Base-by-base conservation (phyloP, 1,140 invertebrate genomes). In the Heliconius himera region DNA sequence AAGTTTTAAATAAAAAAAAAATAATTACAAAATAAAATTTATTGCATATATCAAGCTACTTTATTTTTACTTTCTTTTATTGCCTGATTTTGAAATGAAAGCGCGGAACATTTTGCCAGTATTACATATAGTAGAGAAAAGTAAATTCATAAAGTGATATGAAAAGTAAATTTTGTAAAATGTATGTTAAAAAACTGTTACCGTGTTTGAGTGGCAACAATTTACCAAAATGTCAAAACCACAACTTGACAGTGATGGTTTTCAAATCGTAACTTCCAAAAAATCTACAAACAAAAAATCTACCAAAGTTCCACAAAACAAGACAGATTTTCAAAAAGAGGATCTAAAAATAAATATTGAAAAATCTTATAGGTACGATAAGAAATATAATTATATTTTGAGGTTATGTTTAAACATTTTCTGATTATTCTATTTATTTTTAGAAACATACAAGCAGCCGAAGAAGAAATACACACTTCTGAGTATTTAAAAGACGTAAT, bases 371-470 rank as follows among this genome's bases (percentile, higher is more conserved):
- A 66, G 56, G 60, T 66, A 66, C 9, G 11, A 26, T 13, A 66
- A 66, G 4, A 11, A 13, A 16, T 1, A 26, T 66, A 16, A 29
- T 26, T 0, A 66, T 22, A 66, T 66, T 66, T 66, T 66, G 9
- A 66, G 60, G 60, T 66, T 66, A 66, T 66, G 60, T 26, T 66
- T 13, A 9, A 66, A 66, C 0, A 9, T 60, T 0, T 29, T 66
- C 3, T 66, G 26, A 66, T 3, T 66, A 29, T 8, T 13, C 11
- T 2, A 33, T 84, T 72, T 84, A 70, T 86, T 95, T 95, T 83
- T 89, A 96, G 95, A 72, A 85, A 91, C 81, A 94, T 95, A 77
- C 70, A 89, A 16, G 84, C 89, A 22, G 92, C 94, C 77, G 92
- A 95, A 77, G 87, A 94, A 70, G 95, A 95, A 77, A 85, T 96